phyloP scores from a whole-genome alignment of 2,113 vertebrate species.

The Platichthys flesus region DNA sequence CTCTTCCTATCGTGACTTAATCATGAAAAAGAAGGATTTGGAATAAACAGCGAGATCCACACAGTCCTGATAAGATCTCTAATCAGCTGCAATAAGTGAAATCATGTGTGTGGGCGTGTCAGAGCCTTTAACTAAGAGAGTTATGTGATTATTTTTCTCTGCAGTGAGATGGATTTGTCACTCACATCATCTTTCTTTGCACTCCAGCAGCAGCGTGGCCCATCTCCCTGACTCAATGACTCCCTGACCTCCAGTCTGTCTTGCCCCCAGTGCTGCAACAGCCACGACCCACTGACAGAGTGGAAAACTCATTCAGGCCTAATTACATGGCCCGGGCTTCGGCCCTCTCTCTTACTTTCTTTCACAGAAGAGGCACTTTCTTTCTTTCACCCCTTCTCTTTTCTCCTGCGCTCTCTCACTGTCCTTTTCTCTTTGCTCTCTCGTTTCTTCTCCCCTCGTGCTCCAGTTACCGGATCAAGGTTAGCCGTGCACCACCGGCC shows the following conservation, averaged over 20 bases:
- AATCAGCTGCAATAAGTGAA: too few relatives aligned
- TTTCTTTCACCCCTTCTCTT: constrained; percentile 63
- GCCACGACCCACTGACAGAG: constrained; percentile 77
- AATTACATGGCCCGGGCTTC: constrained; percentile 83
- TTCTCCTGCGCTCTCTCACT: constrained; percentile 58
- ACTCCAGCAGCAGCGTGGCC: constrained; percentile 10
- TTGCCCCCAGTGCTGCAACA: constrained; percentile 77
- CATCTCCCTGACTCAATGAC: constrained; percentile 42
- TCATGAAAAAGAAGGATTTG: too few relatives aligned
- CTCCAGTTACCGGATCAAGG: constrained; percentile 87
- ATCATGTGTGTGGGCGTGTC: too few relatives aligned
- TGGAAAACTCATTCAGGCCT: constrained; percentile 94
- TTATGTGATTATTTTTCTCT: background rate
- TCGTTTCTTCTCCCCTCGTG: constrained; percentile 77
- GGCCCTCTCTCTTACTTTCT: constrained; percentile 62
- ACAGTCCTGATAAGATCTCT: too few relatives aligned
- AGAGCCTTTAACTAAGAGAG: background rate
- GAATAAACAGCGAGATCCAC: too few relatives aligned
- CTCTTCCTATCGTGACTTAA: too few relatives aligned
- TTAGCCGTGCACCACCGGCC: constrained; percentile 75
- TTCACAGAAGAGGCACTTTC: constrained; percentile 64
- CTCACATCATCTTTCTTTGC: background rate
- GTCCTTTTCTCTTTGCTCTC: constrained; percentile 73
- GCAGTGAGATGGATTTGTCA: background rate
- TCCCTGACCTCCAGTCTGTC: constrained; percentile 65